Conservation (phyloP, 2,113 vertebrate genomes). For the Pleuronectes platessa region DNA sequence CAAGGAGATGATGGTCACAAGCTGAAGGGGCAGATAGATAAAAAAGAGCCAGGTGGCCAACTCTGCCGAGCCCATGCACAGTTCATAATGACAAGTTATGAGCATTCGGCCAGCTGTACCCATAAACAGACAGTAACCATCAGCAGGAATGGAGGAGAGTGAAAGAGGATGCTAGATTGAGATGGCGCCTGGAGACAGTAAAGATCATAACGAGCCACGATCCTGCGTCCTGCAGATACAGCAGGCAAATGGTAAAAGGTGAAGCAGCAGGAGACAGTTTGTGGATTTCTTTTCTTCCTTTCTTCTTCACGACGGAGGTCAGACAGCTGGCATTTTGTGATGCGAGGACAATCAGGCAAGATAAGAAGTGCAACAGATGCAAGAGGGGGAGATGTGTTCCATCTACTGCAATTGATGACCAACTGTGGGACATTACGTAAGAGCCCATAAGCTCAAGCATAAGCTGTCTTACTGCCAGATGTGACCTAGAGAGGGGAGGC, state of each 20-base stretch:
- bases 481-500: conserved; percentile 48
- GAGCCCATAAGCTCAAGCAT: conserved; percentile 38
- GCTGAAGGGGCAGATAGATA: conserved; percentile 12
- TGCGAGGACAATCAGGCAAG: not conserved
- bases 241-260: conserved; percentile 17
- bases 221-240: conserved; percentile 5
- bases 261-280: not conserved
- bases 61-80: conserved; percentile 24
- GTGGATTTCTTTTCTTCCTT: not conserved
- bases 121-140: conserved; percentile 57
- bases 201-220: conserved; percentile 13
- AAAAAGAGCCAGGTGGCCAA: conserved; percentile 42
- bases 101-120: conserved; percentile 32
- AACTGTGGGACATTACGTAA: conserved; percentile 21
- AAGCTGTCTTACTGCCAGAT: conserved; percentile 59
- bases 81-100: conserved; percentile 47
- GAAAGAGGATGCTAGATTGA: conserved; percentile 26
- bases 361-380: not conserved
- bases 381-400: not conserved
- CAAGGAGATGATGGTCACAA: not conserved
- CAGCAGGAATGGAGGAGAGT: conserved; percentile 9
- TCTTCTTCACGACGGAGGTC: conserved; percentile 4
- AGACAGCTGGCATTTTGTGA: not conserved
- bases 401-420: conserved; percentile 9
- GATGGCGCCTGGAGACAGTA: conserved; percentile 19